Evolutionary conservation across 2,113 vertebrate genomes (phyloP).

Genomic region (Passer montanus): DNA sequence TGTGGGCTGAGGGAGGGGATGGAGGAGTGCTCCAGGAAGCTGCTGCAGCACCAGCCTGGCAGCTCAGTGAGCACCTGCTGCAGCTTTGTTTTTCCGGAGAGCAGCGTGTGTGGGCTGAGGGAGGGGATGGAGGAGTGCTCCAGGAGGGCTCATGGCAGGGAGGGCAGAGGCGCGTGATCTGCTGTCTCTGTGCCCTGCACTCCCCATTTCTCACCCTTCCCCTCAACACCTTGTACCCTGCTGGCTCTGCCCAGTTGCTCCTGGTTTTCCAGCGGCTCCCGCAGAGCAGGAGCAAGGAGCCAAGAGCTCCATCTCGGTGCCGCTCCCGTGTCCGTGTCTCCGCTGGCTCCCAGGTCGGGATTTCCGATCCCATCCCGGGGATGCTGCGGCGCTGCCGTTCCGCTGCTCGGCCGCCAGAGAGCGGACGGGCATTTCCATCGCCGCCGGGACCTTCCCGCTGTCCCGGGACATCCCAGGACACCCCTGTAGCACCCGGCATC

Average conservation of each 20-base stretch:
- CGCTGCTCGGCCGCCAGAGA: not conserved
- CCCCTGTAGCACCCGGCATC: accelerated
- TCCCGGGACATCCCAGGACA: not conserved
- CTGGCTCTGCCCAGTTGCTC: not conserved
- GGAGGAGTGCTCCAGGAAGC: accelerated
- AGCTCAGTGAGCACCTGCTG: accelerated
- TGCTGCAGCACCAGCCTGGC: not conserved
- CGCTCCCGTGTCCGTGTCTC: accelerated
- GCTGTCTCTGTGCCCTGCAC: not conserved
- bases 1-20: not conserved
- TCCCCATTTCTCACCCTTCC: not conserved
- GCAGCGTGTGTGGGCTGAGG: accelerated
- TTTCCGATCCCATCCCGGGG: accelerated
- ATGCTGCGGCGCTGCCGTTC: not conserved
- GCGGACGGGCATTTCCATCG: not conserved
- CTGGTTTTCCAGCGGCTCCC: not conserved
- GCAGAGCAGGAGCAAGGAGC: not conserved
- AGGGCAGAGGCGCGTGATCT: accelerated
- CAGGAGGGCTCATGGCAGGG: accelerated
- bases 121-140: accelerated
- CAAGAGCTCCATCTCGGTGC: accelerated
- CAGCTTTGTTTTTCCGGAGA: accelerated
- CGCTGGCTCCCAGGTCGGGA: accelerated
- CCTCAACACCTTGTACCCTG: accelerated
- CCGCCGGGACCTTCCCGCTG: not conserved